Evolutionary conservation across 2,888 invertebrate genomes (phyloP).

Genomic region (Germaria angustata): DNA sequence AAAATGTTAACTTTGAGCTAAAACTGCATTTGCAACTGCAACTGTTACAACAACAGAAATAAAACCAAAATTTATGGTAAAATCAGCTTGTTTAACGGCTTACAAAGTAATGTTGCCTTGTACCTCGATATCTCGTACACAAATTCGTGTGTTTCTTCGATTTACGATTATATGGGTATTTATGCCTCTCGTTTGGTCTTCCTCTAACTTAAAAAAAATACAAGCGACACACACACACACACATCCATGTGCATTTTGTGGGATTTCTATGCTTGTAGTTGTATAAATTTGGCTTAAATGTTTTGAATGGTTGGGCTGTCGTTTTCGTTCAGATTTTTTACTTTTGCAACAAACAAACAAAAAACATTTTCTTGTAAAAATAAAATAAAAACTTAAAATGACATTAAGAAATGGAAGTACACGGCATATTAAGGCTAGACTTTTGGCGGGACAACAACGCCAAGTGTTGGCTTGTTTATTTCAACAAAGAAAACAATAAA

Average conservation of each 20-base stretch:
- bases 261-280: conserved; percentile 7
- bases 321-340: conserved; percentile 46
- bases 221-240: neutral
- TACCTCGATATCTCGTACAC: conserved; percentile 42
- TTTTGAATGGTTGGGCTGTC: conserved; percentile 57
- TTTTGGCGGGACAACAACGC: conserved; percentile 66
- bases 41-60: conserved; percentile 19
- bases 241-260: too few species aligned
- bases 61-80: conserved; percentile 64
- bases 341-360: neutral
- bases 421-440: conserved; percentile 60
- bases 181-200: conserved; percentile 40
- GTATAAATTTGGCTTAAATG: conserved; percentile 43
- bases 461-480: conserved; percentile 48
- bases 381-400: conserved; percentile 16
- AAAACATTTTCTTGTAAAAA: neutral
- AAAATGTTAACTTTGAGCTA: conserved; percentile 28
- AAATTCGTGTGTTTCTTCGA: conserved; percentile 58
- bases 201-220: conserved; percentile 1
- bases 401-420: conserved; percentile 33
- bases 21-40: conserved; percentile 14
- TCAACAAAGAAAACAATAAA: conserved; percentile 22
- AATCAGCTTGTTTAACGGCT: conserved; percentile 65
- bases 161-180: conserved; percentile 58
- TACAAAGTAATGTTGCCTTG: conserved; percentile 63